Conservation (phyloP, 2,113 vertebrate species). For the Girardinichthys multiradiatus region DNA sequence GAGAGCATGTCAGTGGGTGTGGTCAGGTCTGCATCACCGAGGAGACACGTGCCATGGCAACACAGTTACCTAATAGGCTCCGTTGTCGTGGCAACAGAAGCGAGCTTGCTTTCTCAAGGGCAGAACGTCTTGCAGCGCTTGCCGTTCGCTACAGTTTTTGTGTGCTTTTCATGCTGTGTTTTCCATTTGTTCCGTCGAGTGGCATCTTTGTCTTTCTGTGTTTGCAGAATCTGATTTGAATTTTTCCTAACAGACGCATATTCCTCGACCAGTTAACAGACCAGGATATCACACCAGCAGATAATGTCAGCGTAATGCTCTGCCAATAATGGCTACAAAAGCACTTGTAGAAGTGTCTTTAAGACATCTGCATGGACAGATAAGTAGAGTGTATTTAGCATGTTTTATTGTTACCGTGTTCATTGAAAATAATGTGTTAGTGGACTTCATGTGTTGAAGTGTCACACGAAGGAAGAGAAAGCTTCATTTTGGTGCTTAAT, state of each 20-base stretch:
- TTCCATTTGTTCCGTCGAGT: constrained; percentile 27
- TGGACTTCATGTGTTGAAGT: constrained; percentile 25
- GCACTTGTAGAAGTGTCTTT: neutral
- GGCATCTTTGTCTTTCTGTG: constrained; percentile 40
- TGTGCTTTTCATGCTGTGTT: constrained; percentile 56
- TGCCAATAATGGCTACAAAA: constrained; percentile 41
- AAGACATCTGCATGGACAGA: constrained; percentile 10
- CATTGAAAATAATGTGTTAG: constrained; percentile 17
- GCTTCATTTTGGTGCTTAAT: constrained; percentile 65
- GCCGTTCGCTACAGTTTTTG: constrained; percentile 38
- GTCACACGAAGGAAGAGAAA: constrained; percentile 14
- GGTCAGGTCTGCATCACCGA: constrained; percentile 78
- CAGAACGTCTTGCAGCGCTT: constrained; percentile 73
- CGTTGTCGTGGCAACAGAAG: constrained; percentile 79
- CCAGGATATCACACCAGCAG: constrained; percentile 50
- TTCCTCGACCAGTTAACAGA: constrained; percentile 36
- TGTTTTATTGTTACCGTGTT: neutral
- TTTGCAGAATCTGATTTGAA: constrained; percentile 31
- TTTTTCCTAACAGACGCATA: constrained; percentile 34
- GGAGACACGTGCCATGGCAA: constrained; percentile 83
- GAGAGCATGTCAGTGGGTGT: constrained; percentile 75
- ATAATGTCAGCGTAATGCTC: constrained; percentile 50
- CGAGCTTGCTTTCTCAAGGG: constrained; percentile 79
- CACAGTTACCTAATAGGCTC: constrained; percentile 81
- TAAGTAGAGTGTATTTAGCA: neutral